Evolutionary conservation across 92 coral and sea anemone genomes (phyloP), one percentile per base, ranked within the genome.

Genomic region (Zoanthus sansibaricus): DNA sequence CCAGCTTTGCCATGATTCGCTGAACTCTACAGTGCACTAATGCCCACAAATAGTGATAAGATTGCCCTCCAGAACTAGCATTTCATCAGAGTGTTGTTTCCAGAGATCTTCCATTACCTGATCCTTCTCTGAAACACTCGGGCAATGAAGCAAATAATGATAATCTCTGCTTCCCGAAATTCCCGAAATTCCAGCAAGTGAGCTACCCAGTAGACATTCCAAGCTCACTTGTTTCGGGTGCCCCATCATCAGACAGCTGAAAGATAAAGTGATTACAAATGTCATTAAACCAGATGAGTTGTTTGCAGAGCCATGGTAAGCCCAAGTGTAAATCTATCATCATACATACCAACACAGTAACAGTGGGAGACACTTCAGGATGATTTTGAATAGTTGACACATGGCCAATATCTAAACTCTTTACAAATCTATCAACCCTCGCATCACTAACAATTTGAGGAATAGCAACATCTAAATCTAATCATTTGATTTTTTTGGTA

Each of bases 1-100:
- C 25, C 25, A 25, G 25, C 25, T 25, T 25, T 25, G 25, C 25
- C 25, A 25, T 25, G n/a, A n/a, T 47, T 7, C 4, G 93, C 31
- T 92, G 91, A 82, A 92, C 44, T 92, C 94, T 5, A 87, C 56
- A n/a, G 93, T 92, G 73, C 95, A 92, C 61, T 92, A 75, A 48
- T 83, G 76, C 33, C 89, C 88, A 73, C 86, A 55, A 71, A 93
- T 61, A 55, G 18, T 86, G 59, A 93, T 10, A 0, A 89, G 32
- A 74, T 89, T 92, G 3, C 91, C 95, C 68, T 89, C 93, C 72
- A 92, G 42, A 49, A 92, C 37, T 51, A 20, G 31, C 91, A 93
- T 90, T 67, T 90, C 95, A 3, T 92, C 90, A 7, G 87, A 77
- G 68, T 87, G 91, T 82, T 92, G 93, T 47, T 64, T 85, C 94